Conservation (phyloP, 2,797 vertebrate species). For the Oryzias sinensis region DNA sequence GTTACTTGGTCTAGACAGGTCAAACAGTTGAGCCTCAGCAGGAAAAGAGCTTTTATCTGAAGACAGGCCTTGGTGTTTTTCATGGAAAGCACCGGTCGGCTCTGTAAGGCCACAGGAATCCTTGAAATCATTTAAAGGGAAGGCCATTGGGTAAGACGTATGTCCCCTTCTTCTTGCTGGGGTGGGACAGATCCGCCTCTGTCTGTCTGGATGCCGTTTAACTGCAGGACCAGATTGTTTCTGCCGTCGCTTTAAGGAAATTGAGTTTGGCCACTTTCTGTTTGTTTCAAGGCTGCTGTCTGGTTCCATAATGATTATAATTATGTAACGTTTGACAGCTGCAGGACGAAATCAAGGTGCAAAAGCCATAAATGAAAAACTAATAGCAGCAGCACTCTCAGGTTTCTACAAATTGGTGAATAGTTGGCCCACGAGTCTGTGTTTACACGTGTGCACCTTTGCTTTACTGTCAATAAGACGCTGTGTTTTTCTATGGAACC, state of each 20-base stretch:
- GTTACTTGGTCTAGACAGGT: constrained; percentile 65
- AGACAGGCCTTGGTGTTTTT: constrained; percentile 47
- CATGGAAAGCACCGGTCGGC: constrained; percentile 35
- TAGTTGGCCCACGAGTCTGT: constrained; percentile 44
- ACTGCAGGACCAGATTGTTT: constrained; percentile 45
- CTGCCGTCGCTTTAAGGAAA: constrained; percentile 57
- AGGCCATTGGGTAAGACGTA: constrained; percentile 45
- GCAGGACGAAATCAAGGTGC: constrained; percentile 28
- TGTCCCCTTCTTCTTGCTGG: constrained; percentile 28
- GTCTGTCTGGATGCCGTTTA: constrained; percentile 52
- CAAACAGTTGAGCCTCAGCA: constrained; percentile 46
- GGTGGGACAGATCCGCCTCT: constrained; percentile 51
- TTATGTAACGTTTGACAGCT: constrained; percentile 47
- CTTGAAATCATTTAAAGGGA: constrained; percentile 42
- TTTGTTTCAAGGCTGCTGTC: constrained; percentile 40
- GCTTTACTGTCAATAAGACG: constrained; percentile 63
- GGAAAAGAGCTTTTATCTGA: constrained; percentile 52
- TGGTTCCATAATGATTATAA: constrained; percentile 45
- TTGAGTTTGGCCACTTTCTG: constrained; percentile 54
- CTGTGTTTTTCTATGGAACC: constrained; percentile 65
- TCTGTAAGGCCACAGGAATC: constrained; percentile 53
- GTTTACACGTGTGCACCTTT: constrained; percentile 51
- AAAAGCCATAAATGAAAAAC: constrained; percentile 34
- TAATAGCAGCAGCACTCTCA: constrained; percentile 25
- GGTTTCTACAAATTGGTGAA: constrained; percentile 29